These are phyloP conservation scores for Mizuhopecten yessoensis DNA, from an alignment of 1,140 invertebrate genomes.

Conservation along the genomic window DNA sequence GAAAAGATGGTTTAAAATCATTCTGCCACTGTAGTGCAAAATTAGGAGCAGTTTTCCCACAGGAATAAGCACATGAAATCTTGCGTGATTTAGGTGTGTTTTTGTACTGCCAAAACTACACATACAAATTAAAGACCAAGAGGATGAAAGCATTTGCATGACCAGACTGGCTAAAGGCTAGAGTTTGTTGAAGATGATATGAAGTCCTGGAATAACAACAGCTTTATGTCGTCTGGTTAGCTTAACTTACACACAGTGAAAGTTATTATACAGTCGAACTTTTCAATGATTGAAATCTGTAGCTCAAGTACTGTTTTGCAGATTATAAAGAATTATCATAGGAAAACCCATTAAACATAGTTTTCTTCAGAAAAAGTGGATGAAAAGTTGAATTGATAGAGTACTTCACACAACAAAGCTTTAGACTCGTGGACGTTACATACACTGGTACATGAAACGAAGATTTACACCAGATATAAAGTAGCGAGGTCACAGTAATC, in stretches of 20 bases:
- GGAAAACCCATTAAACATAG: too few relatives aligned
- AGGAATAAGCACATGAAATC: neutral
- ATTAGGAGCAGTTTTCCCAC: neutral
- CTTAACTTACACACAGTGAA: too few relatives aligned
- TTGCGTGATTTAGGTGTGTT: neutral
- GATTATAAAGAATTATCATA: too few relatives aligned
- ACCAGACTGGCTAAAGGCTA: neutral
- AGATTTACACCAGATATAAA: slow-evolving; percentile 9
- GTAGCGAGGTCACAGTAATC: neutral
- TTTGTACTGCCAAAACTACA: neutral
- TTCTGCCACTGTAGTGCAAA: neutral
- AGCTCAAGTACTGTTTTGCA: too few relatives aligned
- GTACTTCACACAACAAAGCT: neutral
- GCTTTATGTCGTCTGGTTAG: too few relatives aligned
- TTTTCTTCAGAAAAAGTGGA: too few relatives aligned
- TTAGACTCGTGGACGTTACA: neutral
- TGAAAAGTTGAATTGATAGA: too few relatives aligned
- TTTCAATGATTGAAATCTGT: too few relatives aligned
- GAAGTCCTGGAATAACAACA: too few relatives aligned
- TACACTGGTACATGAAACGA: neutral
- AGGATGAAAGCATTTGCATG: neutral
- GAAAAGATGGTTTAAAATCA: neutral
- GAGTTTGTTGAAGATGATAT: too few relatives aligned
- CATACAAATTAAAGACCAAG: neutral
- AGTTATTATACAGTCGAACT: too few relatives aligned